Conservation (phyloP, 2,113 vertebrate species). For the Pollachius pollachius region DNA sequence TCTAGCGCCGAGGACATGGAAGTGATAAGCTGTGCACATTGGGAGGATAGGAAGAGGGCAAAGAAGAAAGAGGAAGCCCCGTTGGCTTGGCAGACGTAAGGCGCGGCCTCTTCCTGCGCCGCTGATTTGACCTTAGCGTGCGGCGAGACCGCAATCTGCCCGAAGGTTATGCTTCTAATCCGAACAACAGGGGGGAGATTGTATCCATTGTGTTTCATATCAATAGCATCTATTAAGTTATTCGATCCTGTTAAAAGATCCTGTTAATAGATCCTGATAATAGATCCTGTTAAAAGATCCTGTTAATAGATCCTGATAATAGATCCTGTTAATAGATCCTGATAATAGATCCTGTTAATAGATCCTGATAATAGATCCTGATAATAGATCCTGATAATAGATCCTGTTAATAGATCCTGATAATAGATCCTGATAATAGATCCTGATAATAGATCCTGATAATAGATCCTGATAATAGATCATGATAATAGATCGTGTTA, state of each 20-base stretch:
- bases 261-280: background rate
- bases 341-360: no score
- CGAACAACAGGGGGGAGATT: conserved; percentile 37
- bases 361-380: no score
- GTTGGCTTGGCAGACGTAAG: background rate
- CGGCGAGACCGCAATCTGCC: conserved; percentile 18
- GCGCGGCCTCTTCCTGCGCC: conserved; percentile 2
- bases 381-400: no score
- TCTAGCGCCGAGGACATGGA: conserved; percentile 4
- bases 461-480: no score
- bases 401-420: no score
- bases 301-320: no score
- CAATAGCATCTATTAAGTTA: no score
- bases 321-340: no score
- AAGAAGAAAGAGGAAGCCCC: background rate
- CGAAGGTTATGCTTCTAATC: conserved; percentile 39
- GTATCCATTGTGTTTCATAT: conserved; percentile 28
- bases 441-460: no score
- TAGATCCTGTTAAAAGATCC: no score
- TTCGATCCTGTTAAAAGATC: conserved; percentile 40
- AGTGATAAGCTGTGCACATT: conserved; percentile 29
- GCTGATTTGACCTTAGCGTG: conserved; percentile 21
- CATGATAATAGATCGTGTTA: no score
- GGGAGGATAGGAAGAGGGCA: background rate
- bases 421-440: no score